phyloP scores from a whole-genome alignment of 1,140 invertebrate species.

The Drosophila cardini region DNA sequence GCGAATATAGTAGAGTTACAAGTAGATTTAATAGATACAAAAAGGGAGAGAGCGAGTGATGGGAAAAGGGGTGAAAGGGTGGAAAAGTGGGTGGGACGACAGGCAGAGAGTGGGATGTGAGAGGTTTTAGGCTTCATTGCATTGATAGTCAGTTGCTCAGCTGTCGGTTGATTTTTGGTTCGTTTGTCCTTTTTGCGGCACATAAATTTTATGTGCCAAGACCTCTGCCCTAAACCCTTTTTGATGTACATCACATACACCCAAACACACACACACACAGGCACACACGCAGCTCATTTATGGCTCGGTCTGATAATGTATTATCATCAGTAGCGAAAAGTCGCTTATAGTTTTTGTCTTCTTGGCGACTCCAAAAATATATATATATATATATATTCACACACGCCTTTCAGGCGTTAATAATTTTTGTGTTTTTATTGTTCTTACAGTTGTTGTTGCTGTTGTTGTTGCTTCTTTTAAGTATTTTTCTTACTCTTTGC shows the following conservation, averaged over 20 bases:
- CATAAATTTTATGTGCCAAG: slow-evolving; percentile 74
- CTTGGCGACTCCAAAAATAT: slow-evolving; percentile 29
- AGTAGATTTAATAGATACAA: slow-evolving; percentile 22
- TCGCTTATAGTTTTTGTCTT: slow-evolving; percentile 43
- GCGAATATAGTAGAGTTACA: neutral
- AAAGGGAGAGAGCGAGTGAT: neutral
- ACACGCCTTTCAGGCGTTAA: slow-evolving; percentile 58
- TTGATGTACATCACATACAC: slow-evolving; percentile 6
- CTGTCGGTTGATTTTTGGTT: slow-evolving; percentile 70
- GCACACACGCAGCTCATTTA: slow-evolving; percentile 62
- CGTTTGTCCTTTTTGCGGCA: slow-evolving; percentile 67
- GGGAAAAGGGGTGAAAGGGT: neutral
- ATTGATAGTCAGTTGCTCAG: slow-evolving; percentile 56
- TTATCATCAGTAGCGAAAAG: slow-evolving; percentile 46
- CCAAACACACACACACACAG: slow-evolving; percentile 25
- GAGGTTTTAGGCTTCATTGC: slow-evolving; percentile 40
- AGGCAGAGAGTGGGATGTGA: neutral
- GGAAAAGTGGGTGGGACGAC: neutral
- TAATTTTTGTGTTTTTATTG: slow-evolving; percentile 54
- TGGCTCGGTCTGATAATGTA: slow-evolving; percentile 62
- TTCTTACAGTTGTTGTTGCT: slow-evolving; percentile 16
- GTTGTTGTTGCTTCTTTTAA: slow-evolving; percentile 16
- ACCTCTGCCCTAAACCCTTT: slow-evolving; percentile 41
- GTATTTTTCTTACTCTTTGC: slow-evolving; percentile 55
- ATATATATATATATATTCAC: slow-evolving; percentile 25